phyloP scores from a whole-genome alignment of 2,113 vertebrate species.

The Narcine bancroftii region DNA sequence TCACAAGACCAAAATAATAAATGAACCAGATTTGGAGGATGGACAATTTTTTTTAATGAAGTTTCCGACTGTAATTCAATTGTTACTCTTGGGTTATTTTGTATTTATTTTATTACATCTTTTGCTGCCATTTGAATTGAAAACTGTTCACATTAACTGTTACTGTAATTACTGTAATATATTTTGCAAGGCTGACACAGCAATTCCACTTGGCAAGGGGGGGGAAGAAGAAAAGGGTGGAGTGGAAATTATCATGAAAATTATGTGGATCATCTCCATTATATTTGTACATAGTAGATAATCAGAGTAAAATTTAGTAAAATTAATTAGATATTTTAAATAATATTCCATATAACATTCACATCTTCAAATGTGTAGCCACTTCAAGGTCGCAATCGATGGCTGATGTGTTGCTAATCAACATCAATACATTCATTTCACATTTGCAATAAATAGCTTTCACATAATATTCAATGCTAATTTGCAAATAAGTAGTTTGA shows the following conservation, averaged over 20 bases:
- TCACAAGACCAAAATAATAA: background rate
- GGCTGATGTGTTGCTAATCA: background rate
- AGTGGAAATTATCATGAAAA: background rate
- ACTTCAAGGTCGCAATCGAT: background rate
- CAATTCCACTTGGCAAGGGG: background rate
- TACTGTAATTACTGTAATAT: background rate
- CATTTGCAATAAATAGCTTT: background rate
- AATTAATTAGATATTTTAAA: background rate
- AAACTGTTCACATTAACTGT: background rate
- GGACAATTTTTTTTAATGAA: background rate
- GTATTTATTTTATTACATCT: background rate
- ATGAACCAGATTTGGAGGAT: background rate
- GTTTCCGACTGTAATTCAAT: background rate
- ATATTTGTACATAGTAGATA: background rate
- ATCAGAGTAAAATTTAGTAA: background rate
- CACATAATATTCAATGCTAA: conserved; percentile 32
- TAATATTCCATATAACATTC: background rate
- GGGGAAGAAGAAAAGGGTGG: background rate
- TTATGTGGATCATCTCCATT: background rate
- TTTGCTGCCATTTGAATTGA: background rate
- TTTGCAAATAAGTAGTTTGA: conserved; percentile 11
- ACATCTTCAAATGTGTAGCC: background rate
- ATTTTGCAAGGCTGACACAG: background rate
- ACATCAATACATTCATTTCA: background rate
- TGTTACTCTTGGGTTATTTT: background rate